phyloP scores from a whole-genome alignment of 1,140 invertebrate genomes.

The Sminthurinus signatus region DNA sequence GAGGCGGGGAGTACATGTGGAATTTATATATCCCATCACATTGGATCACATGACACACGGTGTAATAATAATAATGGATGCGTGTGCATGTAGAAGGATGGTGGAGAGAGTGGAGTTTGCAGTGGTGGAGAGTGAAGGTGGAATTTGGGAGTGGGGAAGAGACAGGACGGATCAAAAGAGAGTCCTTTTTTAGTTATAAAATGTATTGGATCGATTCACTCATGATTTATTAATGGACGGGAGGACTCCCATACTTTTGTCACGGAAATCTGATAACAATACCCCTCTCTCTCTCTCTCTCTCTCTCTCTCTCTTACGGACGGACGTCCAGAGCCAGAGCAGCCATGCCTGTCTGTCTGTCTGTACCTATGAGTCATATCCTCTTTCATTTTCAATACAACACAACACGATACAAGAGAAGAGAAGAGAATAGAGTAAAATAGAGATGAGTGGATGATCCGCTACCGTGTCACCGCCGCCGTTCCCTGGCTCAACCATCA shows the following conservation, averaged over 20 bases:
- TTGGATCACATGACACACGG: no score
- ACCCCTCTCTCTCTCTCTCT: constrained; percentile 24
- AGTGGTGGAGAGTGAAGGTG: constrained; percentile 5
- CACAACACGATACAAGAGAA: no score
- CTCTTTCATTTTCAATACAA: neutral
- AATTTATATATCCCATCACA: no score
- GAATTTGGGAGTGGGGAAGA: neutral
- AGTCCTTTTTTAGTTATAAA: constrained; percentile 10
- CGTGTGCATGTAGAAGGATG: no score
- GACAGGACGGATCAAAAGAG: constrained; percentile 3
- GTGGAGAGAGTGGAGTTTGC: no score
- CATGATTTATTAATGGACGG: constrained; percentile 42
- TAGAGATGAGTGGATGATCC: no score
- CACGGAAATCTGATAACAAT: constrained; percentile 40
- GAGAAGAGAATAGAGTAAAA: no score
- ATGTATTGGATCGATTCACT: constrained; percentile 33
- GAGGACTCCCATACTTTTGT: constrained; percentile 32
- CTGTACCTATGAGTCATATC: neutral
- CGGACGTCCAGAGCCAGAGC: no score
- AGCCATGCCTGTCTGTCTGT: no score
- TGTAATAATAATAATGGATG: no score
- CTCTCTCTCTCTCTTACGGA: neutral
- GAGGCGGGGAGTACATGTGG: no score
- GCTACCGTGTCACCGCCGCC: no score
- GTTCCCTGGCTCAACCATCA: neutral